Conservation (phyloP, 2,888 invertebrate species). For the Anarsia innoxiella region DNA sequence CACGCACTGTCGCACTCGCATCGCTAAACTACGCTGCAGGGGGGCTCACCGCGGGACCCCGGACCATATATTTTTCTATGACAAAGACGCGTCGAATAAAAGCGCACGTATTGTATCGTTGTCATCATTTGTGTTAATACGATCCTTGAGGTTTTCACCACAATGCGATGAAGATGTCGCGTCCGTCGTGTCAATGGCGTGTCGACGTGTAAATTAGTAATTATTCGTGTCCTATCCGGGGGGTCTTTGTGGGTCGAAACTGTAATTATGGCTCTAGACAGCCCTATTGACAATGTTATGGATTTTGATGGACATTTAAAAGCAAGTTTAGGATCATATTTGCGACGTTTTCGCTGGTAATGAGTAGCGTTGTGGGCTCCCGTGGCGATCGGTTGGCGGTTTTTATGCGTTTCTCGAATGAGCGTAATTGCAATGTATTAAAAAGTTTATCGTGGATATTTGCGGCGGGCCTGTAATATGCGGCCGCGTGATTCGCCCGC, state of each 20-base stretch:
- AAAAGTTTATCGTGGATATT: conserved; percentile 57
- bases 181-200: conserved; percentile 61
- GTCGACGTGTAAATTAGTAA: conserved; percentile 72
- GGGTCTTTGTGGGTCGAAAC: conserved; percentile 51
- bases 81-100: conserved; percentile 63
- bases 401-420: conserved; percentile 61
- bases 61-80: conserved; percentile 68
- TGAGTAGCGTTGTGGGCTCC: conserved; percentile 44
- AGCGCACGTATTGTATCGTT: conserved; percentile 56
- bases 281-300: conserved; percentile 39
- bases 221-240: conserved; percentile 59
- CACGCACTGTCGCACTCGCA: conserved; percentile 24
- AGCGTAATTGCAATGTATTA: conserved; percentile 65
- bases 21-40: conserved; percentile 62
- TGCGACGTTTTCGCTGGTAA: conserved; percentile 36
- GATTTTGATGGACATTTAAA: conserved; percentile 38
- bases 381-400: conserved; percentile 43
- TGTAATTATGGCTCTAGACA: conserved; percentile 45
- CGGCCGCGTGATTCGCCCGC: conserved; percentile 52
- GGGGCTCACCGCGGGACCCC: conserved; percentile 51
- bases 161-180: conserved; percentile 67
- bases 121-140: conserved; percentile 74
- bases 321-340: conserved; percentile 36
- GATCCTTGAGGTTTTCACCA: conserved; percentile 72
- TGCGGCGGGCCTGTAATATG: conserved; percentile 41